Conservation (phyloP, 2,888 invertebrate species). For the Elegia similella region DNA sequence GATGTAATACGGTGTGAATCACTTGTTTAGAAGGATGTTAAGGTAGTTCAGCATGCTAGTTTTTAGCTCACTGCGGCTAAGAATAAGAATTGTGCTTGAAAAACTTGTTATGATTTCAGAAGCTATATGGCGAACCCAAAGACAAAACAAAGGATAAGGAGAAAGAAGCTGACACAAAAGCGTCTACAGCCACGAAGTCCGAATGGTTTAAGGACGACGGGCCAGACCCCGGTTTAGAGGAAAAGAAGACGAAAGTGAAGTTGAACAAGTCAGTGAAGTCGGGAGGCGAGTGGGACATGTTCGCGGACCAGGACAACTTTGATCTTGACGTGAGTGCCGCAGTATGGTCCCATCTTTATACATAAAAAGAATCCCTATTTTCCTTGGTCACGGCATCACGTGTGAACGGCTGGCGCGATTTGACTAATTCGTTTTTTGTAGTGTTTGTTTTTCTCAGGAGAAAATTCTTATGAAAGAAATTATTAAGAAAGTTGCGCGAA, state of each 20-base stretch:
- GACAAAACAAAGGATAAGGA: neutral
- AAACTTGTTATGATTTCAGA: neutral
- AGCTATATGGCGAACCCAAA: neutral
- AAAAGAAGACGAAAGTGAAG: slow-evolving; percentile 33
- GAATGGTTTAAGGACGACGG: neutral
- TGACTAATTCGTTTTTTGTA: too few relatives aligned
- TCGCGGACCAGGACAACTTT: slow-evolving; percentile 95
- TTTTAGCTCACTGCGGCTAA: too few relatives aligned
- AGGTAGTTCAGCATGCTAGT: too few relatives aligned
- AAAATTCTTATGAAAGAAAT: too few relatives aligned
- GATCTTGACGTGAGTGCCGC: slow-evolving; percentile 56
- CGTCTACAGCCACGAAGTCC: slow-evolving; percentile 19
- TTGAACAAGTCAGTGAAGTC: slow-evolving; percentile 64
- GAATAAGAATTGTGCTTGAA: too few relatives aligned
- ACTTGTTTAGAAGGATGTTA: too few relatives aligned
- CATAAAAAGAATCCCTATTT: too few relatives aligned
- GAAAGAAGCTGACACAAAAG: slow-evolving; percentile 6
- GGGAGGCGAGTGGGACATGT: slow-evolving; percentile 92
- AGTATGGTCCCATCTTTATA: neutral
- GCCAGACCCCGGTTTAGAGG: neutral
- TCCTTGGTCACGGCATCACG: too few relatives aligned
- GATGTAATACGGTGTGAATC: too few relatives aligned
- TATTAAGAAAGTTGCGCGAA: too few relatives aligned
- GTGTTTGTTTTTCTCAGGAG: too few relatives aligned
- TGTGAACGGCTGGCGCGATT: too few relatives aligned